Evolutionary conservation across 2,888 invertebrate species (phyloP).

Genomic region (Dromius quadrimaculatus): DNA sequence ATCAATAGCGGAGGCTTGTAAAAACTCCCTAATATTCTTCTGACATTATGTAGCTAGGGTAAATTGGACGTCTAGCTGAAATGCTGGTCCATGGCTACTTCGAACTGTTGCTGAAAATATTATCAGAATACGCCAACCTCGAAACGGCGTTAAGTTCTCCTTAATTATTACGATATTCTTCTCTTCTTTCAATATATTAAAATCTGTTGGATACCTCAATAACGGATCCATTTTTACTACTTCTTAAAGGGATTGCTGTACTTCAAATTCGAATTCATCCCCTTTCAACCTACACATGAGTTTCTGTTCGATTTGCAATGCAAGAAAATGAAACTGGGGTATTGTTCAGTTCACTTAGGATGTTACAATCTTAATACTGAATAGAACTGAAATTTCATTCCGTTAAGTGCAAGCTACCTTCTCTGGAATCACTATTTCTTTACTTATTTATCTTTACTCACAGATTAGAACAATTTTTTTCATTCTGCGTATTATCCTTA

Average conservation of each 20-base stretch:
- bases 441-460: conserved; percentile 38
- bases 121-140: too few species aligned
- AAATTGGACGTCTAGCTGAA: too few species aligned
- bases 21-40: too few species aligned
- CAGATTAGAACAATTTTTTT: conserved; percentile 20
- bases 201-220: not conserved
- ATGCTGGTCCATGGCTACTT: too few species aligned
- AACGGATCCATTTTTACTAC: not conserved
- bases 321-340: conserved; percentile 10
- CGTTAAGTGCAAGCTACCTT: conserved; percentile 40
- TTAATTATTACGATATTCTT: too few species aligned
- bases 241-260: not conserved
- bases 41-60: too few species aligned
- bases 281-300: conserved; percentile 18
- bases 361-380: conserved; percentile 43
- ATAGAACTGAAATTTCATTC: conserved; percentile 41
- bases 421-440: conserved; percentile 22
- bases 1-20: too few species aligned
- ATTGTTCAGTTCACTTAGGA: conserved; percentile 41
- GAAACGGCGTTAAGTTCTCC: too few species aligned
- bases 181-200: too few species aligned
- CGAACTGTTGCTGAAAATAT: too few species aligned
- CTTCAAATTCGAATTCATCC: too few species aligned
- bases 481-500: not conserved
- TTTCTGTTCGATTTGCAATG: conserved; percentile 29